phyloP scores from a whole-genome alignment of 2,797 vertebrate species.

The Mus caroli region DNA sequence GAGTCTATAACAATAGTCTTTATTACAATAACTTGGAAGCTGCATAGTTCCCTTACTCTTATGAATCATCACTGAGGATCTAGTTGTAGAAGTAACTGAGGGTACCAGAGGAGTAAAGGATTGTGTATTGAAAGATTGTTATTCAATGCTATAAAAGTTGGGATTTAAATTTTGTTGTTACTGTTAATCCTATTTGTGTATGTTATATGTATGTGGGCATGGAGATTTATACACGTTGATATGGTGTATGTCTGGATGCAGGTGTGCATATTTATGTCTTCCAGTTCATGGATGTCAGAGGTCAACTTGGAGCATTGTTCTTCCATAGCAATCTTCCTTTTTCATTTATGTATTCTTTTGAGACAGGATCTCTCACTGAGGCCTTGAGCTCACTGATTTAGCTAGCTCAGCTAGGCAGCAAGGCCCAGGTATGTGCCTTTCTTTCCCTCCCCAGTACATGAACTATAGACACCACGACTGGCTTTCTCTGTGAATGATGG shows the following conservation, averaged over 20 bases:
- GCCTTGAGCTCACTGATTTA: neutral
- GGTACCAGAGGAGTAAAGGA: neutral
- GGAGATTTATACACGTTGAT: neutral
- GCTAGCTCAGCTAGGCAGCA: neutral
- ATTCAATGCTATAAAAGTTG: neutral
- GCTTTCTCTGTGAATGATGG: neutral
- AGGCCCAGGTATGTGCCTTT: neutral
- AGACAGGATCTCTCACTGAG: no score
- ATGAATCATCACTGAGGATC: neutral
- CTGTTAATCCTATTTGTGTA: neutral
- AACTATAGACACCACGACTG: neutral
- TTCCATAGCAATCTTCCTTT: neutral
- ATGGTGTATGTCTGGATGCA: neutral
- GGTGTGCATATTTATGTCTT: neutral
- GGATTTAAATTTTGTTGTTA: constrained; percentile 28
- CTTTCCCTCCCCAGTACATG: neutral
- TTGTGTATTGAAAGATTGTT: neutral
- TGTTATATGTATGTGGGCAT: neutral
- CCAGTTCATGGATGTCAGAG: neutral
- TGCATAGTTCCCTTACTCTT: neutral
- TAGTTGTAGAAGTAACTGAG: neutral
- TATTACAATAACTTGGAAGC: neutral
- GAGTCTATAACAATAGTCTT: neutral
- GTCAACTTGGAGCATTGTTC: neutral
- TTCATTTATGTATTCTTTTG: neutral